Base-by-base conservation (phyloP, 2,888 invertebrate species). In the Melanophora roralis region DNA sequence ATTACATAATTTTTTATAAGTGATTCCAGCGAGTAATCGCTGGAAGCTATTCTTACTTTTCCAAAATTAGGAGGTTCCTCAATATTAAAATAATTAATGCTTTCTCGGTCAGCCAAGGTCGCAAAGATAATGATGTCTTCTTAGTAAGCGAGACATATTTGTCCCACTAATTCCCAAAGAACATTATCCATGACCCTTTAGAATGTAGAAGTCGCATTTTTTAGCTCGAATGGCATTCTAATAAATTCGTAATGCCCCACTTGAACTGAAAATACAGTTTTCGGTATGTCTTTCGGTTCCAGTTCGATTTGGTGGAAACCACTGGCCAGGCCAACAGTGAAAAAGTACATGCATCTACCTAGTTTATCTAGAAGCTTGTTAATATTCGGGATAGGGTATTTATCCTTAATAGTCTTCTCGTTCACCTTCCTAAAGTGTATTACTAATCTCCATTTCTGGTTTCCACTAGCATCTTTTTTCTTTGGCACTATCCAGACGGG, bases 1-100 rank as follows among this genome's bases (percentile, higher is more conserved):
- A 34, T 34, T 74, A 72, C 73, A 82, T 38, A 23, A 65, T 74
- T 82, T 55, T 45, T 72, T 57, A 27, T 60, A 36, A n/a, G n/a
- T n/a, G n/a, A n/a, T n/a, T n/a, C 64, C 53, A 82, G 55, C 2
- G 60, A 43, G 14, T 47, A 27, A 43, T 68, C 34, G 71, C 77
- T 76, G n/a, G 68, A 79, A 32, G 78, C 60, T 40, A 81, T 69
- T 78, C 62, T 79, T 51, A n/a, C n/a, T n/a, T n/a, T n/a, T n/a
- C n/a, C n/a, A n/a, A n/a, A n/a, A n/a, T n/a, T n/a, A n/a, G n/a
- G n/a, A n/a, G n/a, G n/a, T n/a, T n/a, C n/a, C n/a, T n/a, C n/a
- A n/a, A n/a, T n/a, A n/a, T n/a, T n/a, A n/a, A 68, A 19, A 36
- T 69, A 57, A 1, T 47, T 0, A 9, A 49, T 57, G 23, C 55